These are phyloP conservation scores for Oxygymnocypris stewartii DNA, from an alignment of 2,113 vertebrate species.

Conservation along the genomic window DNA sequence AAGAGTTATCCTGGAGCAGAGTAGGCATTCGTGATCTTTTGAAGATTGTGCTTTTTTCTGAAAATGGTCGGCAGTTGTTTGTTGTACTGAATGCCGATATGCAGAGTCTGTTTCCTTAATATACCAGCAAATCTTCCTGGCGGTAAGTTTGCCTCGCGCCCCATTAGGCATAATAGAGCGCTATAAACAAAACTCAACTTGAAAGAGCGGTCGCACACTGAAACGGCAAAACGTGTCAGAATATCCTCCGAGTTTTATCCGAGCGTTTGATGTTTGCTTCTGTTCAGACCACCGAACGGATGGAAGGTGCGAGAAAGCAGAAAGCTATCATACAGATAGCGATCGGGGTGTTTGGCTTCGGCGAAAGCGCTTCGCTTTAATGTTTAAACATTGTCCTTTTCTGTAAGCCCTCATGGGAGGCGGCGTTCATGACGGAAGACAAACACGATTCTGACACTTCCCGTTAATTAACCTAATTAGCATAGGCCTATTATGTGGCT, in stretches of 20 bases:
- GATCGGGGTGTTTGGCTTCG: constrained; percentile 61
- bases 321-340: constrained; percentile 51
- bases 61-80: background rate
- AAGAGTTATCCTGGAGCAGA: constrained; percentile 52
- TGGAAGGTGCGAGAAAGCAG: constrained; percentile 4
- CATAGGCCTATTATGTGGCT: constrained; percentile 75
- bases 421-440: constrained; percentile 72
- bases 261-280: background rate
- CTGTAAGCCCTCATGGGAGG: constrained; percentile 53
- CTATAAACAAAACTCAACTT: constrained; percentile 5
- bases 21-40: constrained; percentile 33
- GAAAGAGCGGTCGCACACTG: background rate
- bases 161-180: constrained; percentile 21
- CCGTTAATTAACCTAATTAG: constrained; percentile 80
- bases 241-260: background rate
- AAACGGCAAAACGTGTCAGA: background rate
- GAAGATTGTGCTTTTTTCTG: background rate
- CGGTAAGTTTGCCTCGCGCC: background rate
- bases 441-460: constrained; percentile 78
- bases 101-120: constrained; percentile 2
- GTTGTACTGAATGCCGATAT: background rate
- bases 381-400: constrained; percentile 62
- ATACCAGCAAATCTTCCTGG: background rate
- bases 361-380: constrained; percentile 65
- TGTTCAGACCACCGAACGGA: background rate